A percentile compares a stretch with the other conserved stretches of the same genome.
Evolutionary conservation across 2,113 vertebrate species (phyloP).

Genomic region (Sprattus sprattus): DNA sequence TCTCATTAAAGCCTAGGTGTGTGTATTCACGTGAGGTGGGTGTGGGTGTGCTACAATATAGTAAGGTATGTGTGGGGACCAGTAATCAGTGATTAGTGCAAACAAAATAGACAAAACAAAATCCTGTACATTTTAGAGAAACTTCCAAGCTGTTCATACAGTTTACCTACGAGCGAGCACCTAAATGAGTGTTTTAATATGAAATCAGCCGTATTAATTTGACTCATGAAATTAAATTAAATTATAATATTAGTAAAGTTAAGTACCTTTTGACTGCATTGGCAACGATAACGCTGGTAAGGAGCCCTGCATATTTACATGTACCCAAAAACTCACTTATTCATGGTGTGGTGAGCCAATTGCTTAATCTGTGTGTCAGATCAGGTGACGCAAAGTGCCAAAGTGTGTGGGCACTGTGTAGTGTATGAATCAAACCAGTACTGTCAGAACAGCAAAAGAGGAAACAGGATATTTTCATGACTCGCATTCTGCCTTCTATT

Average conservation of each 20-base stretch:
- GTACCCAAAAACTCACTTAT: background rate
- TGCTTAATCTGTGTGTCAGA: constrained; percentile 26
- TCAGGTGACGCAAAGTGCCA: constrained; percentile 33
- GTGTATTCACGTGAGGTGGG: constrained; percentile 28
- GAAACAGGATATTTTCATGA: background rate
- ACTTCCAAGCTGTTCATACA: background rate
- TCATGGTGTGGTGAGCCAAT: background rate
- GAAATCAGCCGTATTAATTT: background rate
- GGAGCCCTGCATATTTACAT: background rate
- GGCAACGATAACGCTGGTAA: background rate
- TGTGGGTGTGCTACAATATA: constrained; percentile 12
- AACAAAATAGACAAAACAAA: background rate
- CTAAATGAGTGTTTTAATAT: background rate
- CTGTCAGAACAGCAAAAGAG: constrained; percentile 2
- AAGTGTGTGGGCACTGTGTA: constrained; percentile 12
- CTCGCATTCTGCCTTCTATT: background rate
- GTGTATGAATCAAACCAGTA: constrained; percentile 44
- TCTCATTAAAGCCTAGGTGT: constrained; percentile 61
- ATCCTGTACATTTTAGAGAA: background rate
- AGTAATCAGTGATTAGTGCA: background rate
- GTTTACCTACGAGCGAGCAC: background rate
- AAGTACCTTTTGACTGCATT: background rate
- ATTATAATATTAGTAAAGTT: too few species aligned
- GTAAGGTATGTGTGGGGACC: constrained; percentile 17
- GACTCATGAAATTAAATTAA: background rate